Base-by-base conservation (phyloP, 2,888 invertebrate genomes). In the Drosophila quinaria region DNA sequence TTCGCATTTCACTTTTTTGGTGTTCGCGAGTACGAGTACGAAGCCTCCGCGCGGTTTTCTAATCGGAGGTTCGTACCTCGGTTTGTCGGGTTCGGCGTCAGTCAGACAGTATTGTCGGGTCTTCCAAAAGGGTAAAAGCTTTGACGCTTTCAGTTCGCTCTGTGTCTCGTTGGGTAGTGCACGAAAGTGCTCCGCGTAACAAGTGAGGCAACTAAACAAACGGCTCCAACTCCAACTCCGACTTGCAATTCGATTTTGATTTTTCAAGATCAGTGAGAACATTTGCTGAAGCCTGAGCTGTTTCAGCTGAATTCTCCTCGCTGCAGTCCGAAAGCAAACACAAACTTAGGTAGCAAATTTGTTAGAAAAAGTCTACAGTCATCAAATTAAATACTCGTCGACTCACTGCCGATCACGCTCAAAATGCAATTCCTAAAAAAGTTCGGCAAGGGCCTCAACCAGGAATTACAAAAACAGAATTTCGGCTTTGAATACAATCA, bases 401-500 rank as follows among this genome's bases (percentile, higher is more conserved):
- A 33, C 6, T 42, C 19, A 5, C 17, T 35, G 10, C 31, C 15
- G 51, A 37, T 41, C 37, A 17, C 13, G 25, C 19, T 29, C 29
- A 17, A 58, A 61, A 92, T 92, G 92, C 87, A 89, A 81, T 75
- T 91, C 51, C 66, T 90, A 25, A 84, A 91, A 74, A 87, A 80
- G 56, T 88, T 88, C 62, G 73, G 81, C 19, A 87, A 90, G 46
- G 81, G 73, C 46, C 75, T 92, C 41, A 72, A 76, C 69, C 87
- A 87, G 60, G 92, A 92, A 81, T 76, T 92, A 56, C 86, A 89
- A 63, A 70, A 87, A 55, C 72, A 79, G 19, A 92, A 92, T 68
- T 92, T 92, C 41, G 90, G 92, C 29, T 92, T 92, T 49, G 75
- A 89, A 49, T 90, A 89, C 65, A 77, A 78, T 51, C 87, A 90